A percentile compares a stretch with the other conserved stretches of the same genome.
phyloP scores from a whole-genome alignment of 2,113 vertebrate species.

The Siniperca knerii region DNA sequence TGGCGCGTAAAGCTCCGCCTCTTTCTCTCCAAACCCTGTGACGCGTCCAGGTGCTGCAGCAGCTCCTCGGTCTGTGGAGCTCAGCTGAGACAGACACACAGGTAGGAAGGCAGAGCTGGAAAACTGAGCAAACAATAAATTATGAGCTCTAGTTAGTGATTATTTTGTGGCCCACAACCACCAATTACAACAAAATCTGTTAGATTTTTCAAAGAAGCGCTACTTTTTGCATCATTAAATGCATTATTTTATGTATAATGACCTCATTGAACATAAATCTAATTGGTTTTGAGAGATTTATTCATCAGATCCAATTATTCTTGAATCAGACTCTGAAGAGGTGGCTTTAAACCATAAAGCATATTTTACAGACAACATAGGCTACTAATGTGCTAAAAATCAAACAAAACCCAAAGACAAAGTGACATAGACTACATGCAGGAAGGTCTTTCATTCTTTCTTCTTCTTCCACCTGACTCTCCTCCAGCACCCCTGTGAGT shows the following conservation, averaged over 20 bases:
- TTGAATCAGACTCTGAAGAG: neutral
- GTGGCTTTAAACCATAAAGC: neutral
- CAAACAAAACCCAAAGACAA: neutral
- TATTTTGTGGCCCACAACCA: neutral
- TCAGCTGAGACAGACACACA: conserved; percentile 15
- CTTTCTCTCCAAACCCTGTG: conserved; percentile 19
- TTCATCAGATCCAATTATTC: too few species aligned
- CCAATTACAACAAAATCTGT: neutral
- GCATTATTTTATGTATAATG: neutral
- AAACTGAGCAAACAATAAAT: neutral
- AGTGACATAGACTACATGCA: neutral
- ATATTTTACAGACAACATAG: neutral
- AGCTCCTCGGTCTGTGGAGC: neutral
- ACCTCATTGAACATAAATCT: neutral
- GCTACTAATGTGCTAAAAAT: neutral
- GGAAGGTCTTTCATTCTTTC: conserved; percentile 6
- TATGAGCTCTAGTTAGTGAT: neutral
- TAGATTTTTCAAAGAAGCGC: neutral
- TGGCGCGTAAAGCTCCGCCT: conserved; percentile 61
- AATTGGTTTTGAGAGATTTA: too few species aligned
- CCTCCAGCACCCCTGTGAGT: conserved; percentile 47
- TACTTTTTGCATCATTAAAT: neutral
- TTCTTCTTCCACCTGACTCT: conserved; percentile 61
- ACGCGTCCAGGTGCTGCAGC: conserved; percentile 55
- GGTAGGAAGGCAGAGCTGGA: too few species aligned